A percentile compares a stretch with the other conserved stretches of the same genome.
Conservation (phyloP, 2,797 vertebrate genomes). For the Neosilurus hyrtlii region DNA sequence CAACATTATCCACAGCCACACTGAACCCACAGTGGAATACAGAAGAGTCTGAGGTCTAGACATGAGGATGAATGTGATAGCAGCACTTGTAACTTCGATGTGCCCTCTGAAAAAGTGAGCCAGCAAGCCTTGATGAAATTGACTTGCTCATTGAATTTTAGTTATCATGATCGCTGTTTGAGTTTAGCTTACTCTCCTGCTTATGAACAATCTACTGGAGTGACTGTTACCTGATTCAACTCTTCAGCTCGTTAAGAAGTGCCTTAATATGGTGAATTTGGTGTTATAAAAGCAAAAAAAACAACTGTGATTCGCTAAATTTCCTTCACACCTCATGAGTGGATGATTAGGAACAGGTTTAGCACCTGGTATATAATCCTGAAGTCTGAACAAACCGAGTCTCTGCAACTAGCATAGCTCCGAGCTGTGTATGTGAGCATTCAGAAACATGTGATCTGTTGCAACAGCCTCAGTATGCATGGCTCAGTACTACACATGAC, state of each 20-base stretch:
- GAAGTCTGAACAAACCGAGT: background rate
- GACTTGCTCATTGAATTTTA: slow-evolving; percentile 15
- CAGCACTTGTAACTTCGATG: slow-evolving; percentile 44
- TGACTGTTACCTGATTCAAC: background rate
- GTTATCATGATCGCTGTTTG: background rate
- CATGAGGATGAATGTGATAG: slow-evolving; percentile 48
- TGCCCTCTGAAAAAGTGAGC: slow-evolving; percentile 30
- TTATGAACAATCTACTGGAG: background rate
- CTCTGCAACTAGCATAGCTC: background rate
- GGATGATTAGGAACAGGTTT: background rate
- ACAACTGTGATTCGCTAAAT: too few relatives aligned
- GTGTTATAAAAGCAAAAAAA: background rate
- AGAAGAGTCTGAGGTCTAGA: slow-evolving; percentile 50
- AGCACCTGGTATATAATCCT: background rate
- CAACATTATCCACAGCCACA: slow-evolving; percentile 53
- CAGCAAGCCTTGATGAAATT: background rate
- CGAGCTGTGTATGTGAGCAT: background rate
- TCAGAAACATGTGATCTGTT: slow-evolving; percentile 2
- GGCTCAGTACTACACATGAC: background rate
- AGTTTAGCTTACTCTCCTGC: background rate
- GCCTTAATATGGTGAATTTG: background rate
- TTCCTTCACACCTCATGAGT: background rate
- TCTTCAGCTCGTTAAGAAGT: background rate
- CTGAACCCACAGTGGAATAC: slow-evolving; percentile 49
- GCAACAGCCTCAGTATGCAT: too few relatives aligned